Percentiles rank a stretch among this genome's conserved stretches.
Evolutionary conservation across 2,888 invertebrate species (phyloP).

Genomic region (Boloria selene): DNA sequence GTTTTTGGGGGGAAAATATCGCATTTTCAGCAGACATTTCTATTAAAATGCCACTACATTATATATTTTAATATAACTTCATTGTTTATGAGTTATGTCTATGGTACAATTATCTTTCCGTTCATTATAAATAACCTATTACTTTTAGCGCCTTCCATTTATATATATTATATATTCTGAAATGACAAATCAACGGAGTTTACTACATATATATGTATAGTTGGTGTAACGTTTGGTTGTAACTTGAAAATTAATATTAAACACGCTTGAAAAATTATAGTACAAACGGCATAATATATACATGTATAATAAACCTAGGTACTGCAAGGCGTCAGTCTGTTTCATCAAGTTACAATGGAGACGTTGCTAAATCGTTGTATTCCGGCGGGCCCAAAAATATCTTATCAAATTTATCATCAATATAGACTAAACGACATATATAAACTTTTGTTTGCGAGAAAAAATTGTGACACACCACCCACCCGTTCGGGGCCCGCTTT

Average conservation of each 20-base stretch:
- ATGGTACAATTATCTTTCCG: background rate
- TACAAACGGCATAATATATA: conserved; percentile 13
- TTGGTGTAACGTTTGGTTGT: conserved; percentile 6
- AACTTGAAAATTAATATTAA: conserved; percentile 2
- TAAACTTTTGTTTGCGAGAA: background rate
- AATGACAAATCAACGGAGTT: background rate
- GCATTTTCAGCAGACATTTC: conserved; percentile 8
- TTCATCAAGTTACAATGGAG: conserved; percentile 7
- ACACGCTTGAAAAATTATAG: conserved; percentile 6
- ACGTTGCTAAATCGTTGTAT: conserved; percentile 17
- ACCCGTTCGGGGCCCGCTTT: conserved; percentile 27
- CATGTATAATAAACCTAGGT: conserved; percentile 5
- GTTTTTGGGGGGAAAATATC: conserved; percentile 5
- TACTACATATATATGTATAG: conserved; percentile 5
- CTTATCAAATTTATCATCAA: conserved; percentile 9
- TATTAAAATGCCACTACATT: background rate
- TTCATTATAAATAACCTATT: conserved; percentile 7
- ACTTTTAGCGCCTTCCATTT: conserved; percentile 17
- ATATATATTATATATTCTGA: conserved; percentile 6
- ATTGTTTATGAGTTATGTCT: background rate
- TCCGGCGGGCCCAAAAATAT: background rate
- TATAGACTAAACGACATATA: background rate
- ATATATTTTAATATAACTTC: background rate
- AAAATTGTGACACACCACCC: conserved; percentile 2
- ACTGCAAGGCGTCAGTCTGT: conserved; percentile 19